These are phyloP conservation scores for Huso huso DNA, from an alignment of 2,797 vertebrate genomes.

Conservation along the genomic window DNA sequence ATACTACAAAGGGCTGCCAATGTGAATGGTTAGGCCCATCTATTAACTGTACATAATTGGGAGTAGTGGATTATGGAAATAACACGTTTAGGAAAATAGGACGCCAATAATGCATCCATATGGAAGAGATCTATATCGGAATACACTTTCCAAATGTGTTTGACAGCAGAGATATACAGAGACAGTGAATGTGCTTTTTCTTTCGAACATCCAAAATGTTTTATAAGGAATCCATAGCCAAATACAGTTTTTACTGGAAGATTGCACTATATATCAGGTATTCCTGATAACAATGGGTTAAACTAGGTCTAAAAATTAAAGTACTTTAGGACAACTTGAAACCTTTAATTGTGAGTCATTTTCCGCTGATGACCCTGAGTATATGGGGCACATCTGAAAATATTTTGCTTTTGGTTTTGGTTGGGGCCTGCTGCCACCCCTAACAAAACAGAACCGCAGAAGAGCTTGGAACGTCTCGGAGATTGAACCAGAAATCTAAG, in stretches of 20 bases:
- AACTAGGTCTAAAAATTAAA: constrained; percentile 8
- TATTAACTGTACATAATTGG: constrained; percentile 73
- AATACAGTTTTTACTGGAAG: constrained; percentile 20
- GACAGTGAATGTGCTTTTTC: constrained; percentile 22
- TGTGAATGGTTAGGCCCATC: constrained; percentile 79
- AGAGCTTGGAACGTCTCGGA: no score
- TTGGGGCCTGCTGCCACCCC: background rate
- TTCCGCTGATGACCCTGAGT: constrained; percentile 5
- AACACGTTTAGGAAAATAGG: constrained; percentile 60
- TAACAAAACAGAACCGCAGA: background rate
- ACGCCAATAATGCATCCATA: constrained; percentile 54
- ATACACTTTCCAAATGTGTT: constrained; percentile 32
- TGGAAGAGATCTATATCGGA: constrained; percentile 58
- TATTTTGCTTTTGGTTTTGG: background rate
- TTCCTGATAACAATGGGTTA: constrained; percentile 1
- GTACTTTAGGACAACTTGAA: constrained; percentile 1
- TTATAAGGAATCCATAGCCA: constrained; percentile 37
- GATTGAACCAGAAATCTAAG: no score
- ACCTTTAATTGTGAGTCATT: background rate
- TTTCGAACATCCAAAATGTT: constrained; percentile 24
- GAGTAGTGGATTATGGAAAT: constrained; percentile 73
- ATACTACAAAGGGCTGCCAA: constrained; percentile 81
- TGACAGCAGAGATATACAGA: constrained; percentile 30
- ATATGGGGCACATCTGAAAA: constrained; percentile 5
- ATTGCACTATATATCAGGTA: constrained; percentile 19